Conservation (phyloP, 2,888 invertebrate genomes). For the Ophraella communa region DNA sequence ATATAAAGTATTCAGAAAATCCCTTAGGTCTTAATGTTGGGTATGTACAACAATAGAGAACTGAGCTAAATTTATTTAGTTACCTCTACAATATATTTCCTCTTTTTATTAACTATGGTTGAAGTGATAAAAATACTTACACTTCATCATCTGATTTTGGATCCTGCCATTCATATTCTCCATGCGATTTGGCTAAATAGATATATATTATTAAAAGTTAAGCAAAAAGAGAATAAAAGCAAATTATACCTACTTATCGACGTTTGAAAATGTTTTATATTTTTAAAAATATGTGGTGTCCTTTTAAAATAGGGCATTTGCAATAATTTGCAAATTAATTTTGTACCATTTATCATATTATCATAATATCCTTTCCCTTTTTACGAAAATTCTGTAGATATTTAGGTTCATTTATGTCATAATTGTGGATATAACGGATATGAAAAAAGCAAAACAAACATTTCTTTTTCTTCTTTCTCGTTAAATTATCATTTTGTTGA, state of each 20-base stretch:
- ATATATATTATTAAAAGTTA: constrained; percentile 5
- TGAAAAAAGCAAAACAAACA: too few relatives aligned
- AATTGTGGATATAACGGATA: too few relatives aligned
- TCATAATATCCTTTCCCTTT: background rate
- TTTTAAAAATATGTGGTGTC: background rate
- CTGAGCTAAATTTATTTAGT: too few relatives aligned
- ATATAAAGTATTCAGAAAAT: too few relatives aligned
- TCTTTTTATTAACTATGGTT: too few relatives aligned
- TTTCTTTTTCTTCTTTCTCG: too few relatives aligned
- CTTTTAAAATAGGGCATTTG: background rate
- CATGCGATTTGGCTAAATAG: constrained; percentile 67
- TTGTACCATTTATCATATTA: constrained; percentile 17
- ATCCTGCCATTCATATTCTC: constrained; percentile 93
- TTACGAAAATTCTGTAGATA: background rate
- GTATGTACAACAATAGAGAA: too few relatives aligned
- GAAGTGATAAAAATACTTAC: constrained; percentile 65
- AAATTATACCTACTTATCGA: constrained; percentile 33
- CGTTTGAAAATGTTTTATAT: constrained; percentile 30
- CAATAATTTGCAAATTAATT: constrained; percentile 12
- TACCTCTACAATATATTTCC: too few relatives aligned
- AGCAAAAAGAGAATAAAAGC: background rate
- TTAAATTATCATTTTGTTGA: too few relatives aligned
- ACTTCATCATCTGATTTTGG: constrained; percentile 90
- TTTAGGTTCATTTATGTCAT: background rate
- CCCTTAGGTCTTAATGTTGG: too few relatives aligned